Conservation (phyloP, 2,797 vertebrate genomes). For the Silurus lanzhouensis region DNA sequence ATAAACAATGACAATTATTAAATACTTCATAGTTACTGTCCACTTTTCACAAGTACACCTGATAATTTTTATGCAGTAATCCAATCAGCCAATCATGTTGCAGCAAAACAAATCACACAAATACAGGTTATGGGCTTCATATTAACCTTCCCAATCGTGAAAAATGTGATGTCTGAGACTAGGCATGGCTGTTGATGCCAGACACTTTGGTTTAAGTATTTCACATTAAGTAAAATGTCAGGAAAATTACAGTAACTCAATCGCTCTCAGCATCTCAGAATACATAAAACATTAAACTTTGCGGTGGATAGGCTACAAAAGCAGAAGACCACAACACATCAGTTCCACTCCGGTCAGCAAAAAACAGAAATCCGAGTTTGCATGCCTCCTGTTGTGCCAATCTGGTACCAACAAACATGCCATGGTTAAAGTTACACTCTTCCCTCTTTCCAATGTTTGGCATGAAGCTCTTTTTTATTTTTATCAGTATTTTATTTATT, state of each 20-base stretch:
- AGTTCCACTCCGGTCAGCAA: too few relatives aligned
- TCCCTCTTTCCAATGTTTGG: neutral
- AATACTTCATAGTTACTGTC: neutral
- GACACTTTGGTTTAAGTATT: neutral
- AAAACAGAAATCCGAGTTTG: too few relatives aligned
- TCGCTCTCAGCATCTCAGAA: neutral
- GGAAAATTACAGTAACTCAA: too few relatives aligned
- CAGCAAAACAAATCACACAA: neutral
- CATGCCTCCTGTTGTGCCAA: neutral
- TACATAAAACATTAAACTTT: neutral
- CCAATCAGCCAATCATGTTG: neutral
- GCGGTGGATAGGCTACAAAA: too few relatives aligned
- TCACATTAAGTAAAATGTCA: neutral
- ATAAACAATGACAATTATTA: conserved; percentile 34
- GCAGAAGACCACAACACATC: too few relatives aligned
- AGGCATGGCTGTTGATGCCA: neutral
- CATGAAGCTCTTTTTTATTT: neutral
- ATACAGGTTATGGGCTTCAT: too few relatives aligned
- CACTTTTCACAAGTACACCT: neutral
- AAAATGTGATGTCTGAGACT: neutral
- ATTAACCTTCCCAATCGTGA: too few relatives aligned
- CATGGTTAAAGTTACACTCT: neutral
- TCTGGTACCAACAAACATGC: neutral
- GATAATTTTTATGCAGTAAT: neutral
- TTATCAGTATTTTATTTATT: neutral